Conservation (phyloP, 2,113 vertebrate species). For the Circaetus gallicus region DNA sequence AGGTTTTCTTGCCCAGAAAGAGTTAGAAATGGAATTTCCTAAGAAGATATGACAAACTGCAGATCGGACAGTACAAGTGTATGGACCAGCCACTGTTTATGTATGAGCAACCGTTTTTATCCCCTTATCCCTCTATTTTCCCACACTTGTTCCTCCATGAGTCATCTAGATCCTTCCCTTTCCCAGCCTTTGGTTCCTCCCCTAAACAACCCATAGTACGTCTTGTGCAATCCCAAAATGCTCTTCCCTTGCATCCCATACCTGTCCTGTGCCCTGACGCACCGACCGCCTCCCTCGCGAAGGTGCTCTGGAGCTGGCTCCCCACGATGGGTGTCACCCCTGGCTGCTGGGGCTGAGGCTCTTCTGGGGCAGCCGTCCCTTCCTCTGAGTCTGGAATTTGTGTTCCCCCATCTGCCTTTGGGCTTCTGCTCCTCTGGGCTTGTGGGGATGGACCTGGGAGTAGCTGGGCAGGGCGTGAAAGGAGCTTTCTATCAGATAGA, state of each 20-base stretch:
- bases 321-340: too few relatives aligned
- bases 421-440: not conserved
- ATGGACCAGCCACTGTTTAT: not conserved
- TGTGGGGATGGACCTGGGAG: not conserved
- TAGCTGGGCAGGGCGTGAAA: not conserved
- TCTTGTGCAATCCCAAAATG: not conserved
- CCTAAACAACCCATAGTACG: not conserved
- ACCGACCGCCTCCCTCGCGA: not conserved
- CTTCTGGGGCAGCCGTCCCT: not conserved
- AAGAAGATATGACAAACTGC: not conserved
- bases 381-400: rapidly evolving
- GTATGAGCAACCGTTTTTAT: not conserved
- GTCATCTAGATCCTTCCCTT: not conserved
- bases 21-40: not conserved
- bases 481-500: not conserved
- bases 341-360: not conserved
- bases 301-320: not conserved
- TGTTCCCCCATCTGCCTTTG: not conserved
- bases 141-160: not conserved
- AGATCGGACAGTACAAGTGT: not conserved
- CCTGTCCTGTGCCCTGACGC: rapidly evolving
- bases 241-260: not conserved
- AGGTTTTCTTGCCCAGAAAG: not conserved
- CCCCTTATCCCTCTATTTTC: not conserved
- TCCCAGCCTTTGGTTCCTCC: not conserved